Conservation (phyloP, 2,113 vertebrate genomes). For the Crotalus tigris region DNA sequence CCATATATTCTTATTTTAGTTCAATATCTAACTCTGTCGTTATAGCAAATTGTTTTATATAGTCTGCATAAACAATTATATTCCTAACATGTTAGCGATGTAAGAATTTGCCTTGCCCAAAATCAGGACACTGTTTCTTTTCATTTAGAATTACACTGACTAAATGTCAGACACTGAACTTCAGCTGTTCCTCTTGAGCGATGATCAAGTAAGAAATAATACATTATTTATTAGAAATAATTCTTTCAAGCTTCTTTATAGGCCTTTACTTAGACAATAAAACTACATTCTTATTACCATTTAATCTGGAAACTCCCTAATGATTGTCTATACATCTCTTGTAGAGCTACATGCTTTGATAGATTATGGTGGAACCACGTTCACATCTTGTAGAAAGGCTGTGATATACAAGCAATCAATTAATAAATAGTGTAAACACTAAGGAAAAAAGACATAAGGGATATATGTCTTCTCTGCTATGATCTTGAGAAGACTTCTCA, state of each 20-base stretch:
- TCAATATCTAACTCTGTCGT: background rate
- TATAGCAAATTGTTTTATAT: background rate
- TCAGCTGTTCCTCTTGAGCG: background rate
- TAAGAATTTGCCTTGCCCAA: background rate
- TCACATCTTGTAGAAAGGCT: background rate
- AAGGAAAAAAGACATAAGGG: background rate
- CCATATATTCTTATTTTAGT: background rate
- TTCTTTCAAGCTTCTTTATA: background rate
- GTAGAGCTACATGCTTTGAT: background rate
- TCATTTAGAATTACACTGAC: background rate
- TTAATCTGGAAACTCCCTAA: background rate
- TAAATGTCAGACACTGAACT: background rate
- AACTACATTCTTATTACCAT: background rate
- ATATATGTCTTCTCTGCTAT: background rate
- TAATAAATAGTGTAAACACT: background rate
- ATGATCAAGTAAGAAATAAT: background rate
- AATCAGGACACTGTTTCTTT: background rate
- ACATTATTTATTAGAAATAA: background rate
- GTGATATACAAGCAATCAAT: background rate
- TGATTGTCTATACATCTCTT: background rate
- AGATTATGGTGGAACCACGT: background rate
- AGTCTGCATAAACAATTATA: background rate
- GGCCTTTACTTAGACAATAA: background rate
- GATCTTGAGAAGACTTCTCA: background rate
- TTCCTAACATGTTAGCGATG: background rate